Percentiles rank a stretch among this genome's conserved stretches.
These are phyloP conservation scores for Atlantisia rogersi DNA, from an alignment of 2,113 vertebrate species.

Conservation along the genomic window DNA sequence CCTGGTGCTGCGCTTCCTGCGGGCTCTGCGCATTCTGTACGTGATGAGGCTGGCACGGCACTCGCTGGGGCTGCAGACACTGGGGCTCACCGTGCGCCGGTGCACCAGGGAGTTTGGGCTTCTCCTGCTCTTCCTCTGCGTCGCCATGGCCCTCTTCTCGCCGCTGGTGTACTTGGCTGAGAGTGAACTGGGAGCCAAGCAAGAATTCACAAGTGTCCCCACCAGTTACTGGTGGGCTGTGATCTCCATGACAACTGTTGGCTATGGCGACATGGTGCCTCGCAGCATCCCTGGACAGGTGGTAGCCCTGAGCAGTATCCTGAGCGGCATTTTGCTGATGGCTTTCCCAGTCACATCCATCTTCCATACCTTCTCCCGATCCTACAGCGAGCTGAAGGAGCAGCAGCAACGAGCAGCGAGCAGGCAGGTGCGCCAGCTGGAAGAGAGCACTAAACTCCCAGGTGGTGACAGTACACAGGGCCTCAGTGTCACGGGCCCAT, in stretches of 20 bases:
- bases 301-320: slow-evolving; percentile 94
- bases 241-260: slow-evolving; percentile 98
- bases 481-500: slow-evolving; percentile 40
- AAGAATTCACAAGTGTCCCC: slow-evolving; percentile 95
- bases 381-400: slow-evolving; percentile 93
- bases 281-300: slow-evolving; percentile 95
- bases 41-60: slow-evolving; percentile 94
- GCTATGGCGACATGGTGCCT: slow-evolving; percentile 97
- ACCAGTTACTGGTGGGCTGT: slow-evolving; percentile 98
- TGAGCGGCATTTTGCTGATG: slow-evolving; percentile 97
- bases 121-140: slow-evolving; percentile 92
- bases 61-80: slow-evolving; percentile 91
- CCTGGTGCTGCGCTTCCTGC: slow-evolving; percentile 88
- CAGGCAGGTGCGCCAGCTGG: slow-evolving; percentile 76
- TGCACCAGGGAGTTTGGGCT: slow-evolving; percentile 93
- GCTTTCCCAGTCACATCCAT: slow-evolving; percentile 96
- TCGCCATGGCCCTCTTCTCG: slow-evolving; percentile 94
- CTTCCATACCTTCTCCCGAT: slow-evolving; percentile 97
- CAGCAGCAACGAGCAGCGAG: slow-evolving; percentile 82
- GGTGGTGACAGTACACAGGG: slow-evolving; percentile 71
- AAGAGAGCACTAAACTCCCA: slow-evolving; percentile 78
- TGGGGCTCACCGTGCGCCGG: slow-evolving; percentile 90
- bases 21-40: slow-evolving; percentile 93
- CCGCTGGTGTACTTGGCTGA: slow-evolving; percentile 93
- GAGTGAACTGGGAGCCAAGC: slow-evolving; percentile 92